Conservation (phyloP, 2,113 vertebrate genomes). For the Mobula birostris region DNA sequence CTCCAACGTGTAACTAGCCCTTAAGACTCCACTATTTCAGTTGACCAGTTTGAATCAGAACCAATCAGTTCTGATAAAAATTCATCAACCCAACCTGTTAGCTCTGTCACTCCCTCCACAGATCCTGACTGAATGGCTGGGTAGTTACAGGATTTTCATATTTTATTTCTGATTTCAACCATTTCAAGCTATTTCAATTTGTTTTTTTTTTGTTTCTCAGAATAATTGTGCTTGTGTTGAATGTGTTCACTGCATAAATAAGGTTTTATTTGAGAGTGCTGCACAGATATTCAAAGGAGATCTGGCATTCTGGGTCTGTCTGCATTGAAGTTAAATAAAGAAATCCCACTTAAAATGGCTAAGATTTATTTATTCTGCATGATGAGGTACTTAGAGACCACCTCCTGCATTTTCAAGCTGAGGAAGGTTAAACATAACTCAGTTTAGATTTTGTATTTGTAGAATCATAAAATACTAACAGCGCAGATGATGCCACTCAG, state of each 20-base stretch:
- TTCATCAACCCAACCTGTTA: too few relatives aligned
- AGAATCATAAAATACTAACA: slow-evolving; percentile 2
- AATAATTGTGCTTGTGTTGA: neutral
- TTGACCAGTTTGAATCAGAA: too few relatives aligned
- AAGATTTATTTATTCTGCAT: slow-evolving; percentile 22
- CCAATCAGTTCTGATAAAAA: too few relatives aligned
- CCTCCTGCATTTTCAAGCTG: neutral
- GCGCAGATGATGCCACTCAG: neutral
- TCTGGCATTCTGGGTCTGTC: neutral
- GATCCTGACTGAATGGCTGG: too few relatives aligned
- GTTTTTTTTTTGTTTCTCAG: too few relatives aligned
- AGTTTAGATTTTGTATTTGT: slow-evolving; percentile 1
- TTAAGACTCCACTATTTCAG: too few relatives aligned
- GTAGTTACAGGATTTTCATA: too few relatives aligned
- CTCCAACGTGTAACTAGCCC: too few relatives aligned
- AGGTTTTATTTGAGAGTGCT: neutral
- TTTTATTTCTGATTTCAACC: too few relatives aligned
- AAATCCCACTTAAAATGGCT: neutral
- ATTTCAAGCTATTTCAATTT: too few relatives aligned
- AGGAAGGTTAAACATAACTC: neutral
- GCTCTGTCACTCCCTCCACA: too few relatives aligned
- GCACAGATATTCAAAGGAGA: neutral
- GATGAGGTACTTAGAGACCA: neutral
- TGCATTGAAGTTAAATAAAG: slow-evolving; percentile 20
- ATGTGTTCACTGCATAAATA: neutral